Evolutionary conservation across 2,888 invertebrate genomes (phyloP).

Genomic region (Xanthia icteritia): DNA sequence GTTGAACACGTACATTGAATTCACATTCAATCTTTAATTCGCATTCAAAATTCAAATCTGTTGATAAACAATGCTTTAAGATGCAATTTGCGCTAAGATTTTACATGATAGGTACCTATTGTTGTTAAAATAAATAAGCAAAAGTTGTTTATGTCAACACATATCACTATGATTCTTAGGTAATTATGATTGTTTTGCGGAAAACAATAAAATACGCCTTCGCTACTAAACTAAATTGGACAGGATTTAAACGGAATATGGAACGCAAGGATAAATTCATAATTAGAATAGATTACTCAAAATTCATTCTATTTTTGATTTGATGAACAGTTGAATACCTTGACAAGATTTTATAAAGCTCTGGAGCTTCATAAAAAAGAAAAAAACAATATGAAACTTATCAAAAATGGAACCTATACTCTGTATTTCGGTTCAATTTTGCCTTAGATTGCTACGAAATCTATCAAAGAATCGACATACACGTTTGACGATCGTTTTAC

Average conservation of each 20-base stretch:
- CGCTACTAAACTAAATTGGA: slow-evolving; percentile 25
- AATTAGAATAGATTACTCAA: slow-evolving; percentile 9
- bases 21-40: slow-evolving; percentile 5
- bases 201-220: slow-evolving; percentile 58
- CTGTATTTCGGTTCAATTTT: background rate
- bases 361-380: background rate
- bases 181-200: slow-evolving; percentile 8
- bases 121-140: background rate
- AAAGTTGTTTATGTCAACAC: slow-evolving; percentile 1
- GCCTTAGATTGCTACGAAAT: background rate
- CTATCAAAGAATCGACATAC: background rate
- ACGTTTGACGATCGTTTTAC: background rate
- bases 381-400: no score
- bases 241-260: slow-evolving; percentile 23
- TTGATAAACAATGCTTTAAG: background rate
- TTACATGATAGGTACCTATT: background rate
- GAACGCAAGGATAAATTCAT: slow-evolving; percentile 28
- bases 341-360: background rate
- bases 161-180: background rate
- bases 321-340: background rate
- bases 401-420: no score
- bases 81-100: background rate
- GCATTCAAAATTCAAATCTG: no score
- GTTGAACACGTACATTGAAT: slow-evolving; percentile 15
- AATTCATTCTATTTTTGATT: background rate